Conservation (phyloP, 2,888 invertebrate species). For the Agrochola lota region DNA sequence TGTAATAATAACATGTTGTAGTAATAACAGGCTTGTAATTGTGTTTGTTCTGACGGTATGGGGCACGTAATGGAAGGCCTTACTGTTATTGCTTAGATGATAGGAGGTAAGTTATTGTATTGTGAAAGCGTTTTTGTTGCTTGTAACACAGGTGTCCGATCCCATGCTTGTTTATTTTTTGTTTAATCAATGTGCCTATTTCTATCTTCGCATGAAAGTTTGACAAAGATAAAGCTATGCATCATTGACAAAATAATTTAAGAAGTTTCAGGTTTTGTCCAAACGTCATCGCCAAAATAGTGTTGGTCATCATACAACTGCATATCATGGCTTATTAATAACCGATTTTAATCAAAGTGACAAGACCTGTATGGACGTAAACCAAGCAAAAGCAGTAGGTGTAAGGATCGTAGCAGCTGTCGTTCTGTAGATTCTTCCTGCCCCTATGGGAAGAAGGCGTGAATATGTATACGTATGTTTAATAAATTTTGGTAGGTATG, state of each 20-base stretch:
- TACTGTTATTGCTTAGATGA: neutral
- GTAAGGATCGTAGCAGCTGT: too few relatives aligned
- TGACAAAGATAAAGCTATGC: too few relatives aligned
- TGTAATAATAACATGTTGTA: slow-evolving; percentile 25
- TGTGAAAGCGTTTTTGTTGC: neutral
- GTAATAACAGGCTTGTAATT: slow-evolving; percentile 1
- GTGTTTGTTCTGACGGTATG: slow-evolving; percentile 9
- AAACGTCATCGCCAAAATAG: neutral
- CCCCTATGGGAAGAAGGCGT: too few relatives aligned
- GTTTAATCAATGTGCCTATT: neutral
- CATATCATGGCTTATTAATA: neutral
- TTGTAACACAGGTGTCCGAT: neutral
- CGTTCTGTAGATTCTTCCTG: too few relatives aligned
- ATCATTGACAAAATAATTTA: neutral
- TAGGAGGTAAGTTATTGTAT: neutral
- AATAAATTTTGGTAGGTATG: neutral
- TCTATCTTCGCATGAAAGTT: neutral
- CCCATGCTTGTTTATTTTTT: neutral
- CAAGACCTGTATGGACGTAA: too few relatives aligned
- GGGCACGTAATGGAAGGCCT: neutral
- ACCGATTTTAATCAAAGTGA: neutral
- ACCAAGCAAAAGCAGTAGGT: too few relatives aligned
- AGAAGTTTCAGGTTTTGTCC: neutral
- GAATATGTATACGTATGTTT: too few relatives aligned
- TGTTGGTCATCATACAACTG: neutral